Evolutionary conservation across 2,888 invertebrate species (phyloP), one percentile per base, ranked within the genome.

Genomic region (Pristionchus exspectatus): DNA sequence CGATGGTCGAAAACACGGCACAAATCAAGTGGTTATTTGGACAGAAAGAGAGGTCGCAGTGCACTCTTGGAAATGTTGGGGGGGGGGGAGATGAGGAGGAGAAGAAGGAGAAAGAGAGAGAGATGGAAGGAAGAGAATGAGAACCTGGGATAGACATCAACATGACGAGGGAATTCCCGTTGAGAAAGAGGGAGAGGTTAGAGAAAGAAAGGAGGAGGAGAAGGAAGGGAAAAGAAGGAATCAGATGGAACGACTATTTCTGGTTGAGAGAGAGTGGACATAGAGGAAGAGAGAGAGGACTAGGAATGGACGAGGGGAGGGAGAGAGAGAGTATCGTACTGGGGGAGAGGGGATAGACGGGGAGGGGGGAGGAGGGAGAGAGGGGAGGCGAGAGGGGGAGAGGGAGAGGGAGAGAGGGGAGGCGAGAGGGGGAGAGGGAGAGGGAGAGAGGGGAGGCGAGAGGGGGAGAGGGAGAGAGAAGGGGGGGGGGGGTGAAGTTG

Each of bases 261-360:
- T 83, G 81, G 81, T 14, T 16, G 81, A 83, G 85, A 59, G 85
- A 85, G 85, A 63, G 85, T 54, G 59, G 85, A 38, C 30, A 85
- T 27, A 85, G 63, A 85, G 63, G 44, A 63, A 63, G 63, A 63
- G 85, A 59, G 21, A 33, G 83, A 56, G 85, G 44, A 83, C 44
- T 54, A 83, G 33, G n/a, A 30, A 69, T 74, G 74, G 74, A 74
- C 38, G 30, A 30, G 21, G n/a, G 59, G 24, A 33, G 33, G 33
- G n/a, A n/a, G n/a, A 33, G 85, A 85, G 33, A 38, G 84, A 56
- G 84, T 33, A 77, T 44, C 44, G 54, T 44, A 83, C 83, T 54
- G 83, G 54, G 77, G 77, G 77, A 77, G 77, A 77, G 77, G 21
- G 38, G 50, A 24, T 50, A 50, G 44, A 50, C 44, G 44, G 44